These are phyloP conservation scores for Grammomys surdaster DNA, from an alignment of 2,113 vertebrate species.

Conservation along the genomic window DNA sequence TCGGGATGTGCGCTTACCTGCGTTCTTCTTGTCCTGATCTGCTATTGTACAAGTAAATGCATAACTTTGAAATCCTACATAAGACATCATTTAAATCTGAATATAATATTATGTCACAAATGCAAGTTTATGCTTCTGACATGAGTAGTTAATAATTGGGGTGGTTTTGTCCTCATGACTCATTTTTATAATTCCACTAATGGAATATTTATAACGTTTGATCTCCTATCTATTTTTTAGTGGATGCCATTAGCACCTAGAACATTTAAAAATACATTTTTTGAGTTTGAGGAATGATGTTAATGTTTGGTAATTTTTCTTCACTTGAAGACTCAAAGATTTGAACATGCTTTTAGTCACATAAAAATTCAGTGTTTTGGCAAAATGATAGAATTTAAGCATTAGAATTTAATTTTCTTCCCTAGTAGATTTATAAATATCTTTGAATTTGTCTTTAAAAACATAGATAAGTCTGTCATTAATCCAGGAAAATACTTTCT, in stretches of 20 bases:
- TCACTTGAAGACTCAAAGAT: conserved; percentile 39
- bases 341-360: conserved; percentile 10
- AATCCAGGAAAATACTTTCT: not conserved
- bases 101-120: not conserved
- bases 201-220: conserved; percentile 66
- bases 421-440: not conserved
- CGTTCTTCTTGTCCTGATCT: not conserved
- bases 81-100: conserved; percentile 18
- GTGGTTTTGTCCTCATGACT: conserved; percentile 37
- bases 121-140: conserved; percentile 32
- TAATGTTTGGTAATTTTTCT: conserved; percentile 36
- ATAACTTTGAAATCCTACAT: not conserved
- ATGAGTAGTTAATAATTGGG: conserved; percentile 10
- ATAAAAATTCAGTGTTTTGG: not conserved
- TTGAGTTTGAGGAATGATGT: conserved; percentile 55
- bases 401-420: conserved; percentile 66
- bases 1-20: not conserved
- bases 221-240: conserved; percentile 42
- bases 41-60: conserved; percentile 3
- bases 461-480: not conserved
- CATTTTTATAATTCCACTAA: conserved; percentile 58
- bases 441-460: conserved; percentile 51
- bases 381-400: not conserved
- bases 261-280: conserved; percentile 10
- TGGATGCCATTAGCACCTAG: conserved; percentile 34